phyloP scores from a whole-genome alignment of 2,113 vertebrate genomes.

The Triplophysa siluroides region DNA sequence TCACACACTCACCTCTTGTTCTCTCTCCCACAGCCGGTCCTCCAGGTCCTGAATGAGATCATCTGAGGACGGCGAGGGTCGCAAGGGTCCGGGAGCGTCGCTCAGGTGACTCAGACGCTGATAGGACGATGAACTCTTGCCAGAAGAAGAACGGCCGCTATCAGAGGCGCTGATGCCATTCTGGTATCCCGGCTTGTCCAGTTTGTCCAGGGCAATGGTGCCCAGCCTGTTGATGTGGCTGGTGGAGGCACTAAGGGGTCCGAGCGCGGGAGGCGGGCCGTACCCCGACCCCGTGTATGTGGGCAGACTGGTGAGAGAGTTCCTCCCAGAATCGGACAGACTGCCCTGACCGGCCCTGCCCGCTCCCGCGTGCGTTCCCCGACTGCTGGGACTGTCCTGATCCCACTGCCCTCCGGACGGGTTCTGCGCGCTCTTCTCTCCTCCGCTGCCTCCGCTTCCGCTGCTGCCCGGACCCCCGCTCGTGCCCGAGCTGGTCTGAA shows the following conservation, averaged over 20 bases:
- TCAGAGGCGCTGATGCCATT: conserved; percentile 87
- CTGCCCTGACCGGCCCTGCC: conserved; percentile 77
- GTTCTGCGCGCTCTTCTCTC: conserved; percentile 22
- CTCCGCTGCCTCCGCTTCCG: conserved; percentile 31
- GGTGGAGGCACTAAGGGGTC: conserved; percentile 87
- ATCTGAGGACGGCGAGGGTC: conserved; percentile 82
- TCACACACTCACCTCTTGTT: conserved; percentile 76
- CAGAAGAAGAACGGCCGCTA: conserved; percentile 85
- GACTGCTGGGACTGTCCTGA: conserved; percentile 45
- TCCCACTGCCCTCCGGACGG: conserved; percentile 48
- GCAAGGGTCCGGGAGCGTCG: conserved; percentile 74
- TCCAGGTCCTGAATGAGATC: conserved; percentile 87
- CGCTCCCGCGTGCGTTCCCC: conserved; percentile 51
- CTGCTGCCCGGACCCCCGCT: conserved; percentile 59
- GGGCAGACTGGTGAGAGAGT: conserved; percentile 88
- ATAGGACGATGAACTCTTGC: conserved; percentile 86
- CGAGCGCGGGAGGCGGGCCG: conserved; percentile 78
- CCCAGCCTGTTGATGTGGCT: conserved; percentile 90
- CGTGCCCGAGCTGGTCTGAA: conserved; percentile 77
- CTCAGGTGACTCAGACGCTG: conserved; percentile 82
- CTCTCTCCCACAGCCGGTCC: conserved; percentile 87
- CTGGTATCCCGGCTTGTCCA: conserved; percentile 65
- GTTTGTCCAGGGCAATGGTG: conserved; percentile 68
- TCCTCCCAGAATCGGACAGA: conserved; percentile 86
- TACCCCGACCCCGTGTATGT: conserved; percentile 78